Evolutionary conservation across 2,888 invertebrate species (phyloP), one percentile per base, ranked within the genome.

Genomic region (Ligdia adustata): DNA sequence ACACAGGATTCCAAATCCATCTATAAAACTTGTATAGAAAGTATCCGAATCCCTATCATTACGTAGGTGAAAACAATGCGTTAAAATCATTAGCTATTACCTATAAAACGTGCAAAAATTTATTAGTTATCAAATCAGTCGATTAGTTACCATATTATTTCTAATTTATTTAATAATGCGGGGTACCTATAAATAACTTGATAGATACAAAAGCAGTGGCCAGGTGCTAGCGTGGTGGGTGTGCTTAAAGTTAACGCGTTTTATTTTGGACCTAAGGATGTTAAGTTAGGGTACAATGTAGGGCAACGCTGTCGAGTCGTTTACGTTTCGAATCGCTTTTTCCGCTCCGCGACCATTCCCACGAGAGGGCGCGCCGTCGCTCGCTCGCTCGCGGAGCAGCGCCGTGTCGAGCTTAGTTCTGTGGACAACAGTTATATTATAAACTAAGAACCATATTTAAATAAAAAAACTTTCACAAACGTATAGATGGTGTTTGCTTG

Each of bases 281-380:
- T 34, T 33, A 26, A 32, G 37, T 40, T 35, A 48, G 38, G 50
- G 54, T 49, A 31, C 40, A 18, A 6, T 29, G 12, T 22, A 34
- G 16, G 34, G 24, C 33, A 39, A 34, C 41, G 40, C 26, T 28
- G 50, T 33, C 40, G 39, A 38, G 38, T 50, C 49, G 56, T 50
- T 61, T 55, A 71, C 37, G 52, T 44, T 79, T 94, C 93, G 87
- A 94, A 94, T 76, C 92, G 91, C 82, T 93, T 93, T 84, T 93
- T 92, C 74, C 93, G 91, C 84, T 94, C 94, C 71, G 94, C 94
- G 86, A 94, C 95, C 92, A 94, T 92, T 79, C 94, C 94, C 79
- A 90, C 91, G 69, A 92, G 91, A 74, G 93, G 92, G 74, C 85
- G 85, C 80, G 87, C 77, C 70, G 90, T 82, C 60, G 69, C 63